These are phyloP conservation scores for Gambelia wislizenii DNA, from an alignment of 2,797 vertebrate species.

Conservation along the genomic window DNA sequence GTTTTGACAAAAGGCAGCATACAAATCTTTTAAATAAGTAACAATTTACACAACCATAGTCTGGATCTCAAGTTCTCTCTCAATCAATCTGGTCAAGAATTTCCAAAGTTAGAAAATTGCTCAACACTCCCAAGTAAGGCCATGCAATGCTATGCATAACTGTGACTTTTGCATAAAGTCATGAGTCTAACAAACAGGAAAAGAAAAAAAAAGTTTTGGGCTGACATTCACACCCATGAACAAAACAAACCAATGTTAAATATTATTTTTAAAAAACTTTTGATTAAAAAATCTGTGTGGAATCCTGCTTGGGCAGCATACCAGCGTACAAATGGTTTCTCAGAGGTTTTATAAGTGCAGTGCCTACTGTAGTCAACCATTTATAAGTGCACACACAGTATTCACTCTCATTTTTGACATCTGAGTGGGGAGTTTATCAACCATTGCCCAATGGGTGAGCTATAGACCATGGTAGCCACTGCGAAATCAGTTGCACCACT, in stretches of 20 bases:
- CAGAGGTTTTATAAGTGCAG: too few relatives aligned
- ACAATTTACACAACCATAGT: not conserved
- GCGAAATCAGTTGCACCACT: too few relatives aligned
- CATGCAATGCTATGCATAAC: not conserved
- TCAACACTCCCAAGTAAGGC: not conserved
- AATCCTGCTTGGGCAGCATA: too few relatives aligned
- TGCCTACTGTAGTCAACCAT: too few relatives aligned
- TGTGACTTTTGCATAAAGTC: not conserved
- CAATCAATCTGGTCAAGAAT: not conserved
- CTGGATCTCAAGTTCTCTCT: not conserved
- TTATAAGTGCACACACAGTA: too few relatives aligned
- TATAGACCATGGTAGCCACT: too few relatives aligned
- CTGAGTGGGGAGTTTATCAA: too few relatives aligned
- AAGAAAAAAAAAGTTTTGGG: not conserved
- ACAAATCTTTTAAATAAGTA: not conserved
- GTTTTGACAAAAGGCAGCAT: not conserved
- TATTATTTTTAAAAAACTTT: not conserved
- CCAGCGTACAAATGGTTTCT: too few relatives aligned
- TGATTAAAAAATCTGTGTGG: too few relatives aligned
- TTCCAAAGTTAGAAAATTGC: not conserved
- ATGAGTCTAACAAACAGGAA: not conserved
- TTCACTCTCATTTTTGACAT: too few relatives aligned
- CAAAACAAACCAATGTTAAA: not conserved
- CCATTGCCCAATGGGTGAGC: too few relatives aligned
- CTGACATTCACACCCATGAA: not conserved